These are phyloP conservation scores for Pyrrhia umbra DNA, from an alignment of 2,888 invertebrate genomes.

Conservation along the genomic window DNA sequence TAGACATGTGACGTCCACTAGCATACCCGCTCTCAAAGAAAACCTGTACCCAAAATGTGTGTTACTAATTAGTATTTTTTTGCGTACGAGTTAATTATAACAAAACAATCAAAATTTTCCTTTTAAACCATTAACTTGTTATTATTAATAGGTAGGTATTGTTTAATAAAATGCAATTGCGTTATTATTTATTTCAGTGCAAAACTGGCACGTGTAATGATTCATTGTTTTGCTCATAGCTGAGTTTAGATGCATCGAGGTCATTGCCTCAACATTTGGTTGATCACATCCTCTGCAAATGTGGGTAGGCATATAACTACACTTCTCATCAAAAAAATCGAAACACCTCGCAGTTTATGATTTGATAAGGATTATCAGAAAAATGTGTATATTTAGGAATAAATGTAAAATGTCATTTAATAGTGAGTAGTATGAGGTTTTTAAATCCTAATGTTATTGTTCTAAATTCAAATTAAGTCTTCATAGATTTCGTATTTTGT, in stretches of 20 bases:
- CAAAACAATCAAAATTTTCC: conserved; percentile 16
- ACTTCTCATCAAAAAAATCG: too few species aligned
- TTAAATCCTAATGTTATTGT: too few species aligned
- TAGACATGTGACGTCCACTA: too few species aligned
- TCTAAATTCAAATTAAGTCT: too few species aligned
- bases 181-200: conserved; percentile 51
- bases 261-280: conserved; percentile 12
- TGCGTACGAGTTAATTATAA: conserved; percentile 1
- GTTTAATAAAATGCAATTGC: conserved; percentile 42
- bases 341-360: too few species aligned
- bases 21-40: too few species aligned
- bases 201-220: conserved; percentile 63
- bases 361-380: too few species aligned
- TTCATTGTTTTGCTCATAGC: conserved; percentile 41
- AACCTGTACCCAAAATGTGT: not conserved
- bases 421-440: too few species aligned
- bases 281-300: conserved; percentile 20
- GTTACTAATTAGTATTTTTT: not conserved
- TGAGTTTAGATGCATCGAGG: conserved; percentile 42
- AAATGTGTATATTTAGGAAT: too few species aligned
- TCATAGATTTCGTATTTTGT: too few species aligned
- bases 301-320: not conserved
- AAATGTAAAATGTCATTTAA: too few species aligned
- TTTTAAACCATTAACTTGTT: not conserved
- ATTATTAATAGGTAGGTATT: conserved; percentile 4